Base-by-base conservation (phyloP, 2,113 vertebrate genomes). In the Gulo gulo region DNA sequence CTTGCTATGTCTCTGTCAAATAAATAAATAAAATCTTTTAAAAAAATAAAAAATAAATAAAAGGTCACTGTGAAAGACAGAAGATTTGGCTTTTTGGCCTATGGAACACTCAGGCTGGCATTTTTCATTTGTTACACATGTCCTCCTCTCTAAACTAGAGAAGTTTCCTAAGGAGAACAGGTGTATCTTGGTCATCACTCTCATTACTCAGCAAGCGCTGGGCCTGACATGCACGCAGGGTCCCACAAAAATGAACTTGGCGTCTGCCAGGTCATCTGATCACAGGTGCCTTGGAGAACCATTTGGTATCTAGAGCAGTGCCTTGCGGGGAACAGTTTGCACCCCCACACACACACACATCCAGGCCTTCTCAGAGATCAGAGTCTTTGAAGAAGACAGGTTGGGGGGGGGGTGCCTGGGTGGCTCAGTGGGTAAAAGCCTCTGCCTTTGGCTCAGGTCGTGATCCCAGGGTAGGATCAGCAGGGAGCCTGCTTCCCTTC, bases 91-190 rank as follows among this genome's bases (percentile, higher is more conserved):
- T 34, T 18, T 94, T 71, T 50, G 52, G 61, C 78, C 36, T 65
- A 29, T 69, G n/a, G 39, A 93, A 88, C 52, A 84, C 26, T 55
- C 81, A 93, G 65, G 76, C 11, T 88, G 79, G 59, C 80, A 65
- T 63, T 95, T 88, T 91, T 97, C 85, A 31, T 91, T 88, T 73
- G 81, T 20, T 1, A 84, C 87, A 97, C 94, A 61, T 14, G 42
- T 39, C 26, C 57, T 82, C 47, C 47, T 63, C 67, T 91, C 29
- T 79, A 78, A 78, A 85, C 78, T 39, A 57, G 7, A 42, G 21
- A 42, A 59, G 42, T n/a, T 81, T 92, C 42, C 78, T 36, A 34
- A 93, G 42, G 69, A 71, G 52, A 96, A 88, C 12, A 95, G 57
- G 39, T 57, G 6, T 83, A 50, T 85, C 71, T 92, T 55, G 31